A percentile compares a stretch with the other conserved stretches of the same genome.
Evolutionary conservation across 2,113 vertebrate species (phyloP).

Genomic region (Tauraco erythrolophus): DNA sequence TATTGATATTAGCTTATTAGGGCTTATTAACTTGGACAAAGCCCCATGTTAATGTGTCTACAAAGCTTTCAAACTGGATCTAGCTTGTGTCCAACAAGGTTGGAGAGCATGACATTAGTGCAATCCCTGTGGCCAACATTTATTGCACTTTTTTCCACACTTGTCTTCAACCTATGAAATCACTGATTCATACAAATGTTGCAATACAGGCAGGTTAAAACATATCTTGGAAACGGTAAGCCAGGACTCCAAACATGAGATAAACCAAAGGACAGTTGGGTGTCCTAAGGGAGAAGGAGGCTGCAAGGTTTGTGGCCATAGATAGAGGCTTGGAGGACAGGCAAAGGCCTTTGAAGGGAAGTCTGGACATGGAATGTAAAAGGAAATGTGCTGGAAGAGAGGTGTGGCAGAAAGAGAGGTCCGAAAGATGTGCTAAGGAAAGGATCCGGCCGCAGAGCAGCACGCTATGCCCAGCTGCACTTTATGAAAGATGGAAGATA

Average conservation of each 20-base stretch:
- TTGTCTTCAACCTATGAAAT: not conserved
- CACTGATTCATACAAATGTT: not conserved
- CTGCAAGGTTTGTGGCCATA: not conserved
- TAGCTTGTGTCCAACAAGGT: not conserved
- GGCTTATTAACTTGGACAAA: not conserved
- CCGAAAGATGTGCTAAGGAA: not conserved
- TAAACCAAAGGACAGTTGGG: not conserved
- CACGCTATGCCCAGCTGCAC: not conserved
- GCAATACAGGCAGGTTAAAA: not conserved
- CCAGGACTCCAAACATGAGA: not conserved
- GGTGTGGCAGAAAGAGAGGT: not conserved
- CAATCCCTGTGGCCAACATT: accelerated
- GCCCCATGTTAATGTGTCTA: not conserved
- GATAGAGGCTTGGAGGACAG: not conserved
- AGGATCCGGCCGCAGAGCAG: not conserved
- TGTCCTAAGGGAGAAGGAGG: not conserved
- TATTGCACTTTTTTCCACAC: not conserved
- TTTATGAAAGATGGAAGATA: not conserved
- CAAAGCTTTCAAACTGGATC: not conserved
- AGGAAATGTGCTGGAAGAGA: not conserved
- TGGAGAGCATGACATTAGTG: not conserved
- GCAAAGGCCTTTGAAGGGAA: not conserved
- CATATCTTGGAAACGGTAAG: not conserved
- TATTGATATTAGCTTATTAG: not conserved
- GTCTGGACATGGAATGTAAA: not conserved